A percentile compares a stretch with the other conserved stretches of the same genome.
Evolutionary conservation across 53 echinoderm and acorn worm species (phyloP).

Genomic region (Mesocentrotus franciscanus): DNA sequence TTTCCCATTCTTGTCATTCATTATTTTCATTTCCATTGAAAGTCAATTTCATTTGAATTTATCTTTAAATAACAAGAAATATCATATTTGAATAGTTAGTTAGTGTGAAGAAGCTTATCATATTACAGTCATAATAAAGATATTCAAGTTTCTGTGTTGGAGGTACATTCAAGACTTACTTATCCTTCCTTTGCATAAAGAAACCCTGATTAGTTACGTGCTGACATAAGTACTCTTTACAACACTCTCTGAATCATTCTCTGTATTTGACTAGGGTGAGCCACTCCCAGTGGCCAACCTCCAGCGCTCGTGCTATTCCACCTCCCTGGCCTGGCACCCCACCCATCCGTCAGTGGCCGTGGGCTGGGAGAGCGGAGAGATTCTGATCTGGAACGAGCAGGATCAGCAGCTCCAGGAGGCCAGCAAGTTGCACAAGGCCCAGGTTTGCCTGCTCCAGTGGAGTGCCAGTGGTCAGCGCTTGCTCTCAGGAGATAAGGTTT

Average conservation of each 20-base stretch:
- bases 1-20: neutral
- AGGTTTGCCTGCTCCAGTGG: constrained; percentile 91
- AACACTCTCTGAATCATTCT: neutral
- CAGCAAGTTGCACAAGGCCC: constrained; percentile 83
- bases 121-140: neutral
- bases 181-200: neutral
- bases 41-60: too few species aligned
- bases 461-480: constrained; percentile 80
- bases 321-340: constrained; percentile 92
- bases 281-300: constrained; percentile 79
- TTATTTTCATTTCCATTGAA: neutral
- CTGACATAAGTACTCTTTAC: neutral
- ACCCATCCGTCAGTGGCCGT: constrained; percentile 82
- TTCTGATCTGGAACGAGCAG: constrained; percentile 93
- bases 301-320: constrained; percentile 87
- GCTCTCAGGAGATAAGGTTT: constrained; percentile 89
- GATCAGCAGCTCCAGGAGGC: constrained; percentile 90
- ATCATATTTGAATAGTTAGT: neutral
- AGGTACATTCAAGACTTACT: neutral
- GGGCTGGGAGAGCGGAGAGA: constrained; percentile 96
- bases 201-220: neutral
- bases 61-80: too few species aligned
- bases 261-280: constrained; percentile 74
- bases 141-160: neutral
- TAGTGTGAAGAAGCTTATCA: neutral